Evolutionary conservation across 1,140 invertebrate genomes (phyloP), one percentile per base, ranked within the genome.

Genomic region (Mactra quadrangularis): DNA sequence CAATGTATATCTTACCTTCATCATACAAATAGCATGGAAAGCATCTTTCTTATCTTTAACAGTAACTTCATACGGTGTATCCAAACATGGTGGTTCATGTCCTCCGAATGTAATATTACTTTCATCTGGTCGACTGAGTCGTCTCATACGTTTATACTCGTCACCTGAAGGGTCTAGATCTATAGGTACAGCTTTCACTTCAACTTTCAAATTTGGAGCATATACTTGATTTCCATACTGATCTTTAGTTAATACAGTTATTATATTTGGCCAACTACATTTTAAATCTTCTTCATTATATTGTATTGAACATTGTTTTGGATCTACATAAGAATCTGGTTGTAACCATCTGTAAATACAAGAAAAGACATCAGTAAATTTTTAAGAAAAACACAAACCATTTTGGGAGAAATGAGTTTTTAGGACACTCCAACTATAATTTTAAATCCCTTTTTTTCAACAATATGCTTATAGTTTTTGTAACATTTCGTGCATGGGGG

Each of bases 11-110:
- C n/a, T 41, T 91, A 95, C 95, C 93, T 97, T 97, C 96, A 98
- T 98, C 84, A 97, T 97, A 6, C 96, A 97, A 78, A 99, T 98
- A 3, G 97, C 96, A 93, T 98, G 96, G 92, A 98, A 99, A 85
- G 96, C 95, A 79, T 93, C 91, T 95, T 98, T 98, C 91, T 97
- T 98, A 88, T 99, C 97, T 83, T 96, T 96, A 45, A 97, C 94
- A 0, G 97, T 97, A 0, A 97, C 95, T 92, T 98, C 96, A 93
- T 98, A 99, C 0, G 96, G 95, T 11, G 95, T 94, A 50, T 97
- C 96, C 15, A 97, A 94, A 17, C 95, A 94, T 0, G 96, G 92
- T 19, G 93, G 96, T 11, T 95, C 95, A 82, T 96, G 94, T 15
- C 96, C 96, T 19, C 96, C 96, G 89, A 96, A 96, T 0, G 95